Conservation (phyloP, 2,113 vertebrate genomes). For the Lethenteron camtschaticum region DNA sequence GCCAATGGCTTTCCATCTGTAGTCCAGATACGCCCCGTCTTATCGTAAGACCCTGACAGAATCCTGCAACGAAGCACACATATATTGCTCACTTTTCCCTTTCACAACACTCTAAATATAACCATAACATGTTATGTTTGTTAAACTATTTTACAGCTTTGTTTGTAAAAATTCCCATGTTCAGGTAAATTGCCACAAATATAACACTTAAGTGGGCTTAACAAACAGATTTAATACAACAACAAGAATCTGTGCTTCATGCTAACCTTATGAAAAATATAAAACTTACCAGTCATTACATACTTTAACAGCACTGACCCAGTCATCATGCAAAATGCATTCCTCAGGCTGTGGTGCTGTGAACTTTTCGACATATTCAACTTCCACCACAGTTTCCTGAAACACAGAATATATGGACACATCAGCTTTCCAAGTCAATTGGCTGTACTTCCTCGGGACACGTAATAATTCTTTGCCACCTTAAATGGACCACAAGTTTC, state of each 20-base stretch:
- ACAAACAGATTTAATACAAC: constrained; percentile 2
- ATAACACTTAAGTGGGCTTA: constrained; percentile 6
- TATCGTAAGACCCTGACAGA: constrained; percentile 75
- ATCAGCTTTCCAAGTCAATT: no score
- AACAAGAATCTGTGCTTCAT: neutral
- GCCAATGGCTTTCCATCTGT: constrained; percentile 55
- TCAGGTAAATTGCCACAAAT: no score
- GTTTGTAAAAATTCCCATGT: no score
- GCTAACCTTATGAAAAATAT: no score
- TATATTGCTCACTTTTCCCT: no score
- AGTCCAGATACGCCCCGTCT: constrained; percentile 79
- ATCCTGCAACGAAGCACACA: constrained; percentile 35
- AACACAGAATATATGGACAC: constrained; percentile 12
- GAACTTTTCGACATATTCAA: constrained; percentile 74
- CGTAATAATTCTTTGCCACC: no score
- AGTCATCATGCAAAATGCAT: constrained; percentile 87
- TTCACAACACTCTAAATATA: no score
- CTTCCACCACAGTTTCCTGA: constrained; percentile 87
- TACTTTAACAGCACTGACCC: constrained; percentile 70
- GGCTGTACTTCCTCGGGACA: no score
- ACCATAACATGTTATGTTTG: no score
- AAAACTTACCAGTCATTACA: constrained; percentile 54
- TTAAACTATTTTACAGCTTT: no score
- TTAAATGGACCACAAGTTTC: no score
- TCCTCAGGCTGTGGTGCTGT: constrained; percentile 77